These are phyloP conservation scores for Cryptotermes secundus DNA, from an alignment of 1,140 invertebrate genomes.

Conservation along the genomic window DNA sequence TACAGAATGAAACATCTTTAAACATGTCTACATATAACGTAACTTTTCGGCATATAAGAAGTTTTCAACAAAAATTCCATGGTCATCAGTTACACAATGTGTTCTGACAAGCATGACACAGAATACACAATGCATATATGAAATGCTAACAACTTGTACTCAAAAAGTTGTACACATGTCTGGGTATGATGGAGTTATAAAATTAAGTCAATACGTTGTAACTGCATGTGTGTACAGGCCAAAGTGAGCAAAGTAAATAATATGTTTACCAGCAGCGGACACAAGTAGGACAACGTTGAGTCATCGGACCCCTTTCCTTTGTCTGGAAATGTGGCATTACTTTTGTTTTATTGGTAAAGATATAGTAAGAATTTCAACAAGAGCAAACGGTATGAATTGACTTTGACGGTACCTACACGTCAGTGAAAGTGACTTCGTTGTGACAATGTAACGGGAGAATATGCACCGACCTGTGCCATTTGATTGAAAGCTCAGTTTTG, in stretches of 20 bases:
- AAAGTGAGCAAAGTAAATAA: not conserved
- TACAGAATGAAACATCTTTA: too few species aligned
- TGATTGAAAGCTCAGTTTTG: not conserved
- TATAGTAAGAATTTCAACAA: not conserved
- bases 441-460: not conserved
- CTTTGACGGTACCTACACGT: not conserved
- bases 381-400: too few species aligned
- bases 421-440: not conserved
- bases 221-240: not conserved
- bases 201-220: not conserved
- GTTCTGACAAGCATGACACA: too few species aligned
- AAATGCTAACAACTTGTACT: not conserved
- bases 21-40: too few species aligned
- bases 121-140: too few species aligned
- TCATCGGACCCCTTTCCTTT: too few species aligned
- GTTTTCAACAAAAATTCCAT: too few species aligned
- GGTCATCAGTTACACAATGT: too few species aligned
- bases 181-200: not conserved
- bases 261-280: not conserved
- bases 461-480: not conserved
- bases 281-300: not conserved
- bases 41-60: too few species aligned
- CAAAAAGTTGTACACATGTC: not conserved
- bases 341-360: not conserved
- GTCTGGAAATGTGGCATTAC: not conserved